Evolutionary conservation across 1,140 invertebrate species (phyloP).

Genomic region (Saxidomus purpurata): DNA sequence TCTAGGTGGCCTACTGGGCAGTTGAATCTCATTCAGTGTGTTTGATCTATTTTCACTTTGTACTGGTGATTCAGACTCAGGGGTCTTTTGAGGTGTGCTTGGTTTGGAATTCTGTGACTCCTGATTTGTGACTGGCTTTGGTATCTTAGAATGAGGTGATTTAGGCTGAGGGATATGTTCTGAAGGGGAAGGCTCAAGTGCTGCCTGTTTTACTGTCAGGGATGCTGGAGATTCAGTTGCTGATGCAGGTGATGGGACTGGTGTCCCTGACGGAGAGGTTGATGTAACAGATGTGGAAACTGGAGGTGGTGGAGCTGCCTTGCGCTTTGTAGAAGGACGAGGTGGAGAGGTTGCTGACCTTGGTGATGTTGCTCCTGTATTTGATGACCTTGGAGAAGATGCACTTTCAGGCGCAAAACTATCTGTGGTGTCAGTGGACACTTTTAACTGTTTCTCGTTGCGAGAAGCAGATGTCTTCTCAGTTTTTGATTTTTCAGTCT

Average conservation of each 20-base stretch:
- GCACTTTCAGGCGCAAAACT: constrained; percentile 31
- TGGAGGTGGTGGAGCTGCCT: constrained; percentile 61
- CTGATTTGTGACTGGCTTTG: constrained; percentile 35
- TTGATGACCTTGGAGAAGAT: constrained; percentile 15
- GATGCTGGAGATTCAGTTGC: background rate
- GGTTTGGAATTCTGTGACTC: constrained; percentile 24
- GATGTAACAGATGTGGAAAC: background rate
- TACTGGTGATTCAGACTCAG: background rate
- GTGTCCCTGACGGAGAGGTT: background rate
- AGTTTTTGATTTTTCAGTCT: constrained; percentile 29
- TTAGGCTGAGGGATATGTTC: background rate
- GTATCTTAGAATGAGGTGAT: constrained; percentile 43
- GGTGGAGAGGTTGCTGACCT: constrained; percentile 30
- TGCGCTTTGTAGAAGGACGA: constrained; percentile 65
- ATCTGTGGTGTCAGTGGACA: constrained; percentile 12
- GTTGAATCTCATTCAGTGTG: background rate
- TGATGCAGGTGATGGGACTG: background rate
- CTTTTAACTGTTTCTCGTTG: background rate
- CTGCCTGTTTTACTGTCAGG: background rate
- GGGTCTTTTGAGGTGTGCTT: constrained; percentile 9
- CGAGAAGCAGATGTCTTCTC: background rate
- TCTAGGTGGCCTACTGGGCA: constrained; percentile 48
- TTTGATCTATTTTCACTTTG: background rate
- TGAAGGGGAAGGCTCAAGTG: background rate
- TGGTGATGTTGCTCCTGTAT: background rate